phyloP scores from a whole-genome alignment of 2,113 vertebrate genomes.

The Thunnus maccoyii region DNA sequence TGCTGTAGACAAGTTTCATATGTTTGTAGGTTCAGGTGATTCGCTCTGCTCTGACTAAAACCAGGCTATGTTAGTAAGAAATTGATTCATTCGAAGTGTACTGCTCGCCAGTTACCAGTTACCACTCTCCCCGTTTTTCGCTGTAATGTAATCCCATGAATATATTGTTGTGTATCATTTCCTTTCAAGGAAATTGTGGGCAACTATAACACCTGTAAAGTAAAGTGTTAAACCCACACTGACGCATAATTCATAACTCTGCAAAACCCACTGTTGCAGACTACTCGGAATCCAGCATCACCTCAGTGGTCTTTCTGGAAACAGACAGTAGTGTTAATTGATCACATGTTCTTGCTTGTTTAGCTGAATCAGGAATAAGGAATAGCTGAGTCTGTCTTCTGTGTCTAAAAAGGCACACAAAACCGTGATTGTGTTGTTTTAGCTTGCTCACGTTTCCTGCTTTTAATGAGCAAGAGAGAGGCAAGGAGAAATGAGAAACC shows the following conservation, averaged over 20 bases:
- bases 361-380: not conserved
- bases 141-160: not conserved
- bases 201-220: not conserved
- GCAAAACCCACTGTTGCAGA: not conserved
- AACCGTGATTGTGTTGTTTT: not conserved
- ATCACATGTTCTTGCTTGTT: not conserved
- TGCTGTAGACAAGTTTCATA: not conserved
- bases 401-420: not conserved
- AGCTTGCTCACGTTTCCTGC: not conserved
- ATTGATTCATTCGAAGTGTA: not conserved
- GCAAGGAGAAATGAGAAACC: not conserved
- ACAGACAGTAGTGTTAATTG: not conserved
- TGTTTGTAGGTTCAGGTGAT: not conserved
- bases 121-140: not conserved
- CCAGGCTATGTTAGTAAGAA: not conserved
- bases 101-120: too few species aligned
- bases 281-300: not conserved
- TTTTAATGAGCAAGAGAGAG: not conserved
- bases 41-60: too few species aligned
- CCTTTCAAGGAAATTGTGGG: not conserved
- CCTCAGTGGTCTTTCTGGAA: not conserved
- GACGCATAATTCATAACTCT: not conserved
- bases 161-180: not conserved
- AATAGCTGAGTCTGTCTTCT: not conserved
- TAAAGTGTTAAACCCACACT: not conserved